Evolutionary conservation across 2,888 invertebrate species (phyloP).

Genomic region (Monopis laevigella): DNA sequence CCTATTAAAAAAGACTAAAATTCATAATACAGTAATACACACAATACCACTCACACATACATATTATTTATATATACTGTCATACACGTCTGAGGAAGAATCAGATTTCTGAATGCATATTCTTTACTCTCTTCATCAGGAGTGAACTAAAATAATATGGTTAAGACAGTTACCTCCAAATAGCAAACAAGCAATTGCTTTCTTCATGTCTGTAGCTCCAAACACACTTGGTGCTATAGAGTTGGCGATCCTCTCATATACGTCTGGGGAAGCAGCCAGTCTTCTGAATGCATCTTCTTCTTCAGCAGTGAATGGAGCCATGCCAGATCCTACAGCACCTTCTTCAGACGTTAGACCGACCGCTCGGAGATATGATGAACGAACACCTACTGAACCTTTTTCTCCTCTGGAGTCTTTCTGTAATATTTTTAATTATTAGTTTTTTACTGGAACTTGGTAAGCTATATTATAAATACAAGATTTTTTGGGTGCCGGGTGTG

Average conservation of each 20-base stretch:
- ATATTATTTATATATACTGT: too few species aligned
- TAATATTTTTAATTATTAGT: constrained; percentile 18
- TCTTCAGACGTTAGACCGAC: constrained; percentile 91
- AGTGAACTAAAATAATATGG: too few species aligned
- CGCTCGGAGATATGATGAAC: constrained; percentile 93
- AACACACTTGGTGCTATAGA: constrained; percentile 98
- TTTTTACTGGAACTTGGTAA: too few species aligned
- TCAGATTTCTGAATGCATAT: too few species aligned
- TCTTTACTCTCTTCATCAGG: too few species aligned
- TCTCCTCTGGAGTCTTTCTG: constrained; percentile 77
- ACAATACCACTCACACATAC: too few species aligned
- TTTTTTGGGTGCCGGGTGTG: too few species aligned
- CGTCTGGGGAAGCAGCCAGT: constrained; percentile 84
- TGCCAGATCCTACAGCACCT: constrained; percentile 75
- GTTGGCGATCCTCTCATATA: constrained; percentile 87
- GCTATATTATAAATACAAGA: too few species aligned
- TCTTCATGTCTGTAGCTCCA: constrained; percentile 94
- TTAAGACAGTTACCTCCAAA: constrained; percentile 79
- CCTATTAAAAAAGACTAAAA: too few species aligned
- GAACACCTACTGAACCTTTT: constrained; percentile 87
- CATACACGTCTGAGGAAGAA: too few species aligned
- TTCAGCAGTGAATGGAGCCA: constrained; percentile 52
- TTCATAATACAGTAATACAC: too few species aligned
- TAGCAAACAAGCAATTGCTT: constrained; percentile 92
- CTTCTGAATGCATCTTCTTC: constrained; percentile 79